These are phyloP conservation scores for Beaufortia kweichowensis DNA, from an alignment of 2,113 vertebrate species.

Conservation along the genomic window DNA sequence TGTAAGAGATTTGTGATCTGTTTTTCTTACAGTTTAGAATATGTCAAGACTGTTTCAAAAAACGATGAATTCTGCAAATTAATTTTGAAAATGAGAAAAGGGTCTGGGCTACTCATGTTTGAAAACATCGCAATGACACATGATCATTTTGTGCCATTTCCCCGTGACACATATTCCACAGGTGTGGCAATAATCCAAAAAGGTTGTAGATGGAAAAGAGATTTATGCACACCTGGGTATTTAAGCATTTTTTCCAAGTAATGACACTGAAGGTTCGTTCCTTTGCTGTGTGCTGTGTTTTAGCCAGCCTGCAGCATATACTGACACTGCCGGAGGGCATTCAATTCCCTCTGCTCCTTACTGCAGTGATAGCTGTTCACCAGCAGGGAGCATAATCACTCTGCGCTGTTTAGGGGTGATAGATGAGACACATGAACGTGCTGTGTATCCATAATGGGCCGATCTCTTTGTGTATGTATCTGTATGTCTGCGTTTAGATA, in stretches of 20 bases:
- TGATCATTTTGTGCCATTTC: slow-evolving; percentile 29
- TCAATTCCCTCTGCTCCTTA: not conserved
- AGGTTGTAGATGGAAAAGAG: not conserved
- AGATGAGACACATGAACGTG: slow-evolving; percentile 30
- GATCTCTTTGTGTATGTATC: slow-evolving; percentile 1
- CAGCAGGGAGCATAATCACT: slow-evolving; percentile 43
- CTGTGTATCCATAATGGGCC: slow-evolving; percentile 30
- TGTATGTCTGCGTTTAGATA: slow-evolving; percentile 4
- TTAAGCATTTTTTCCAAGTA: not conserved
- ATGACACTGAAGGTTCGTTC: not conserved
- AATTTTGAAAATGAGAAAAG: too few species aligned
- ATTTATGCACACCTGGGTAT: not conserved
- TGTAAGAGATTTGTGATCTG: too few species aligned
- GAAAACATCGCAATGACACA: too few species aligned
- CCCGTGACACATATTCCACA: slow-evolving; percentile 45
- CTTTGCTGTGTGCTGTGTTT: slow-evolving; percentile 4
- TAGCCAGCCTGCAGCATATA: slow-evolving; percentile 11
- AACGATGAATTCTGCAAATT: too few species aligned
- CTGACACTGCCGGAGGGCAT: not conserved
- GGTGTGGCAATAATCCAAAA: slow-evolving; percentile 16
- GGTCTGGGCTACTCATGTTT: too few species aligned
- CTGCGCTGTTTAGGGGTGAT: slow-evolving; percentile 39
- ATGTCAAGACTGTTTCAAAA: too few species aligned
- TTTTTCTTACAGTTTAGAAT: too few species aligned
- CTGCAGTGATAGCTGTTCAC: slow-evolving; percentile 17